Conservation (phyloP, 2,888 invertebrate species). For the Neoitamus cyanurus region DNA sequence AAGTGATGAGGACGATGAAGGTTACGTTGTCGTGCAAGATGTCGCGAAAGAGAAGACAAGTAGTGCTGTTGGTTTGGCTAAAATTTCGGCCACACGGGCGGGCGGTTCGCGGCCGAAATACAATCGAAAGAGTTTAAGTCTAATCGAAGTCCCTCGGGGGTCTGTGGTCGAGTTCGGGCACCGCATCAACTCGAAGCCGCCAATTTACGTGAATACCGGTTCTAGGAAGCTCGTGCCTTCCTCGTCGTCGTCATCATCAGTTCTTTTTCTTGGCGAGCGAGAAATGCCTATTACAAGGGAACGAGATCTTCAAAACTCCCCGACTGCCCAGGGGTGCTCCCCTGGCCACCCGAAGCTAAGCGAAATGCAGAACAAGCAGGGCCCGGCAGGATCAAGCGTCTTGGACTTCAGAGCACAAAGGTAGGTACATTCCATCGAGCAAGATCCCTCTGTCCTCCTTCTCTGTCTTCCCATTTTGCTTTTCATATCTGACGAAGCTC, state of each 20-base stretch:
- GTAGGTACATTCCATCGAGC: background rate
- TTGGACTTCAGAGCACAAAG: background rate
- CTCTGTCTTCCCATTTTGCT: background rate
- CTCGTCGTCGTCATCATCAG: conserved; percentile 48
- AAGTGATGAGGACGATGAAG: conserved; percentile 46
- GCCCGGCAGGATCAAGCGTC: background rate
- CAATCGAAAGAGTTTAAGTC: conserved; percentile 38
- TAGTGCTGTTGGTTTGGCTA: conserved; percentile 8
- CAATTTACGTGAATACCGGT: conserved; percentile 52
- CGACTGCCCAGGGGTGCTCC: conserved; percentile 47
- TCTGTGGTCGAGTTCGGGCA: background rate
- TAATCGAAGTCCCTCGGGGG: conserved; percentile 7
- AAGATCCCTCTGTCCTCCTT: background rate
- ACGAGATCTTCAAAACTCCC: conserved; percentile 48
- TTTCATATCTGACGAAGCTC: background rate
- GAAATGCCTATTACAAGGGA: conserved; percentile 61
- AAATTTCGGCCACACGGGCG: background rate
- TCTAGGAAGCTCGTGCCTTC: background rate
- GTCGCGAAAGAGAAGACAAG: conserved; percentile 10
- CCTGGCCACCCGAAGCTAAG: background rate
- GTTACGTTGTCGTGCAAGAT: conserved; percentile 31
- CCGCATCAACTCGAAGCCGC: conserved; percentile 53
- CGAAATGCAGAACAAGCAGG: background rate
- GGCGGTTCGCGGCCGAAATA: conserved; percentile 29
- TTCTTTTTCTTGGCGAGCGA: conserved; percentile 59